Conservation (phyloP, 1,140 invertebrate species). For the Nephila pilipes region DNA sequence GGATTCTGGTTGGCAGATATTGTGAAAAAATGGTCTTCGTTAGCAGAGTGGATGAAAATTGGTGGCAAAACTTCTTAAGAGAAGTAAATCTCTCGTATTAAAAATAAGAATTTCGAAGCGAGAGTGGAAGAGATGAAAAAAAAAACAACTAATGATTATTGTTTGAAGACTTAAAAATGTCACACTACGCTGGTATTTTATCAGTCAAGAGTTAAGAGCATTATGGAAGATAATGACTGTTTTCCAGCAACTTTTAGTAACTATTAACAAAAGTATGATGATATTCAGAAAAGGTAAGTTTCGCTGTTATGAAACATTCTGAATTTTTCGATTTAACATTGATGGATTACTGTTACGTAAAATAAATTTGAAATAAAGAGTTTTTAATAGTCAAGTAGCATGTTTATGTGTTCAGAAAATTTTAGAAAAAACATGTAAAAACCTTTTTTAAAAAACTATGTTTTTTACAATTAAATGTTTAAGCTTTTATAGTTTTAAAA, state of each 20-base stretch:
- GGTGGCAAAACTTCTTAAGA: not conserved
- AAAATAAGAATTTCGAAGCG: not conserved
- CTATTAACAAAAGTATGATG: not conserved
- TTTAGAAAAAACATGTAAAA: no score
- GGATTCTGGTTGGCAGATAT: not conserved
- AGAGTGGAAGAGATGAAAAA: not conserved
- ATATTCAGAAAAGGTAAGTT: not conserved
- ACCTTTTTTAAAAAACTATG: no score
- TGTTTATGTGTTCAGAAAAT: no score
- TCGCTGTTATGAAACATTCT: not conserved
- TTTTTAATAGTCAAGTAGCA: no score
- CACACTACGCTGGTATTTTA: not conserved
- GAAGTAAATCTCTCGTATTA: not conserved
- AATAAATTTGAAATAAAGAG: no score
- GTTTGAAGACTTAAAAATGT: not conserved
- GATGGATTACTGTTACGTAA: no score
- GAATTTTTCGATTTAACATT: no score
- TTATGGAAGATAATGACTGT: not conserved
- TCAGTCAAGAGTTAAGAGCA: not conserved
- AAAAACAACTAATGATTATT: not conserved
- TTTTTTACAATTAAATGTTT: no score
- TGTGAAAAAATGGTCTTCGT: not conserved
- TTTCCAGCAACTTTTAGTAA: not conserved
- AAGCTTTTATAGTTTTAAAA: no score
- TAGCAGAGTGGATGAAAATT: not conserved